Conservation (phyloP, 2,888 invertebrate species). For the Plagiodera versicolora region DNA sequence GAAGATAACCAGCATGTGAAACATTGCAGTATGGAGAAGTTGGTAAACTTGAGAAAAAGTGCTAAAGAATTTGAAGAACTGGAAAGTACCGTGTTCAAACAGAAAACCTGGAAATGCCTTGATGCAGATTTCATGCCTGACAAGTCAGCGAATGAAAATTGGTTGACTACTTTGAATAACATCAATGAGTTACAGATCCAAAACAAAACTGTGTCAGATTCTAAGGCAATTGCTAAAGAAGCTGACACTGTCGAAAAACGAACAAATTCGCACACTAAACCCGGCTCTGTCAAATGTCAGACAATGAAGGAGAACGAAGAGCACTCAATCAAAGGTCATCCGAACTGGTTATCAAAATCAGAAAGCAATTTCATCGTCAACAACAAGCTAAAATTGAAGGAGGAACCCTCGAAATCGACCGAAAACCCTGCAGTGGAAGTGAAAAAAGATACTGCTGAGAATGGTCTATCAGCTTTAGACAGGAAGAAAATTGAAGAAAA, state of each 20-base stretch:
- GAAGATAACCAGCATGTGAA: not conserved
- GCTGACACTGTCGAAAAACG: not conserved
- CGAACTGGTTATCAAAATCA: not conserved
- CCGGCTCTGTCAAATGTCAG: too few species aligned
- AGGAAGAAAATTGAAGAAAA: not conserved
- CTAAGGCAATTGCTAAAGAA: conserved; percentile 2
- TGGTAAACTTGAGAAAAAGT: not conserved
- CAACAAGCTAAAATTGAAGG: too few species aligned
- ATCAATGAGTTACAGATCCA: conserved; percentile 15
- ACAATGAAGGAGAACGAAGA: not conserved
- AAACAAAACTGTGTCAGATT: conserved; percentile 15
- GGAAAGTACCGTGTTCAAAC: not conserved
- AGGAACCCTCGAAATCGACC: too few species aligned
- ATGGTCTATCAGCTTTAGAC: not conserved
- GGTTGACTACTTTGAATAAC: not conserved
- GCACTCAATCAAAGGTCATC: not conserved
- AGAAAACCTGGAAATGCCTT: not conserved
- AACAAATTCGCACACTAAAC: not conserved
- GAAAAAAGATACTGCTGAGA: not conserved
- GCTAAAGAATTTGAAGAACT: not conserved
- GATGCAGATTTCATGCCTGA: not conserved
- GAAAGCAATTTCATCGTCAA: too few species aligned
- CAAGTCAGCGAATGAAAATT: not conserved
- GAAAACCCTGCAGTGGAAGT: too few species aligned
- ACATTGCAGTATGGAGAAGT: too few species aligned